Base-by-base conservation (phyloP, 2,888 invertebrate genomes). In the Eristalis arbustorum region DNA sequence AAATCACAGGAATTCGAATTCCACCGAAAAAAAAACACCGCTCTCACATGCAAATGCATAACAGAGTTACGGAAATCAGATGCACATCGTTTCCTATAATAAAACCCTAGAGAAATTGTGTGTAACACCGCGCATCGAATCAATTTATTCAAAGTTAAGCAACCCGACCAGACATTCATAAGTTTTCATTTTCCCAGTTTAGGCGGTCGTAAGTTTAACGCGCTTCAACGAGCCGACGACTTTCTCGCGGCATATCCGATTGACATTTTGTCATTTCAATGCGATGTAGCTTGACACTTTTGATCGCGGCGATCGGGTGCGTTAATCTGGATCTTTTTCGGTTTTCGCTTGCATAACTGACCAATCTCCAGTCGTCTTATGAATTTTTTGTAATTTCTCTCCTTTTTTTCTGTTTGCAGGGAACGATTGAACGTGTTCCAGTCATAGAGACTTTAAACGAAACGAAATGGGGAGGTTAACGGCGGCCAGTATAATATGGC, bases 401-500 rank as follows among this genome's bases (percentile, higher is more conserved):
- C 56, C 69, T 59, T 66, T 18, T 49, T 62, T 49, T 66, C 11
- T 18, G 56, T 71, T n/a, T 88, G 68, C 68, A 88, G 89, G 88
- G 28, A 76, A 49, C 49, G 49, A 69, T 61, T 72, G 67, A 74
- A 59, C 71, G 62, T 68, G 59, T 72, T 66, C 80, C 66, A 57
- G 42, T 34, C 79, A 83, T 74, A 78, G 78, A 78, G 83, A 72
- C 42, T 64, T 63, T 40, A 78, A 75, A 64, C 74, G 73, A 81
- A 78, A 67, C 88, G 90, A 90, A 77, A 93, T 93, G 93, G 90
- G 90, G 90, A 90, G 91, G 89, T 88, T 91, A 90, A 91, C 91
- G 93, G 92, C 93, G 91, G 92, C 91, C 92, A 92, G 91, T 90
- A 89, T 91, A 82, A 89, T 90, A 91, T 92, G 93, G 93, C 93